Base-by-base conservation (phyloP, 2,113 vertebrate species). In the Eurystomus gularis region DNA sequence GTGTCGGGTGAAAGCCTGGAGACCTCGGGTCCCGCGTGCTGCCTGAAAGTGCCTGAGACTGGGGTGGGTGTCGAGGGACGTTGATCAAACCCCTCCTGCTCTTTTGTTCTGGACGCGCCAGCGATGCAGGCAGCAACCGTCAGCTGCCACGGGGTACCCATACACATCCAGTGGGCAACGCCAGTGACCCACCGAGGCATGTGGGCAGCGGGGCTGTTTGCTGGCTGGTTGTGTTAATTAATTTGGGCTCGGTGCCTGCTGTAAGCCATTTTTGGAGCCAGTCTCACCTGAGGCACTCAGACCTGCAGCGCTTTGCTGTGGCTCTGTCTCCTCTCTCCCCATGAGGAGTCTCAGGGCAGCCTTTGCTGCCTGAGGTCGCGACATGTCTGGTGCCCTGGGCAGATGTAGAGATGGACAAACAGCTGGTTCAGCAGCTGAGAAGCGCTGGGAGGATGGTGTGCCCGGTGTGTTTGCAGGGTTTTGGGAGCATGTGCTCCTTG, bases 361-460 rank as follows among this genome's bases (percentile, higher is more conserved):
- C 37, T 58, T 57, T 84, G 65, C 42, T 66, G 51, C 51, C 21
- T 12, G n/a, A 21, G 46, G 13, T 4, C 65, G 39, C 35, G 13
- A 7, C 15, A 1, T 1, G 2, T 51, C 33, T 13, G 24, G 24
- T 0, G 2, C 2, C 2, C 28, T 39, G 3, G 10, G 33, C 0
- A 2, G 73, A 25, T 26, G 28, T 21, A 4, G 46, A 25, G 73
- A 3, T 33, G 69, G 33, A 3, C 11, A 19, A 14, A 9, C 1
- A 23, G 35, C 33, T 1, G 1, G 11, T 57, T n/a, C 0, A 1
- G 44, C 86, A 77, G 39, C 69, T 26, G 76, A 33, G 82, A 24
- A 48, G 37, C 66, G 7, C 37, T 1, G 6, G 17, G 29, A n/a
- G 44, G 62, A 11, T 23, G 46, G 21, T 2, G 3, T 37, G 40